Percentiles rank a stretch among this genome's conserved stretches.
Conservation (phyloP, 2,113 vertebrate species). For the Struthio camelus region DNA sequence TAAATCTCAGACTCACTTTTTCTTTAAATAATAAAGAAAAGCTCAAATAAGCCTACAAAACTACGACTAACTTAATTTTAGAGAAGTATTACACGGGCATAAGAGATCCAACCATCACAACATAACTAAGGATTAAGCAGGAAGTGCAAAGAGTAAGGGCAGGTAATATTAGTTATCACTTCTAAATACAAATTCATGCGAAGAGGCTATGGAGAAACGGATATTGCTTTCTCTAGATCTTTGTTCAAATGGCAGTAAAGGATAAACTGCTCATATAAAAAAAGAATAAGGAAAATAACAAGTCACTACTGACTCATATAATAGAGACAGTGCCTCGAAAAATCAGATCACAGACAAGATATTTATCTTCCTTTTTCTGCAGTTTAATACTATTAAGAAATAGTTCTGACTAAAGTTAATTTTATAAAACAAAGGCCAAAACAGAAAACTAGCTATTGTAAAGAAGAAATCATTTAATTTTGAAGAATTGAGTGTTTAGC, state of each 20-base stretch:
- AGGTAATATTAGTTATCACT: not conserved
- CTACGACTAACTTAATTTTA: not conserved
- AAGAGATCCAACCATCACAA: not conserved
- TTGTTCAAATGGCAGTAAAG: not conserved
- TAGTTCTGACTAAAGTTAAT: not conserved
- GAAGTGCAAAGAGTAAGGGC: not conserved
- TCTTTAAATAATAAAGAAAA: not conserved
- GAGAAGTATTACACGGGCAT: not conserved
- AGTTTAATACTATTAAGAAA: not conserved
- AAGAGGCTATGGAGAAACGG: not conserved
- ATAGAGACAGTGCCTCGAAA: not conserved
- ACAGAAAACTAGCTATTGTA: not conserved
- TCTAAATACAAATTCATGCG: not conserved
- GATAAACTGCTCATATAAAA: not conserved
- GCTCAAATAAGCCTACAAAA: not conserved
- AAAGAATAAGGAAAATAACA: not conserved
- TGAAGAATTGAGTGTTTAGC: not conserved
- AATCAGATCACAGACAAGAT: slow-evolving; percentile 9
- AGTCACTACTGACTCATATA: slow-evolving; percentile 11
- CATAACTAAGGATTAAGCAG: not conserved
- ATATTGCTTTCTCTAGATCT: not conserved
- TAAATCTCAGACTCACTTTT: not conserved
- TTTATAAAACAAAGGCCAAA: not conserved
- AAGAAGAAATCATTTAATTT: not conserved
- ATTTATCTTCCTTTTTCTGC: too few relatives aligned